Conservation (phyloP, 2,113 vertebrate genomes). For the Actenoides hombroni region DNA sequence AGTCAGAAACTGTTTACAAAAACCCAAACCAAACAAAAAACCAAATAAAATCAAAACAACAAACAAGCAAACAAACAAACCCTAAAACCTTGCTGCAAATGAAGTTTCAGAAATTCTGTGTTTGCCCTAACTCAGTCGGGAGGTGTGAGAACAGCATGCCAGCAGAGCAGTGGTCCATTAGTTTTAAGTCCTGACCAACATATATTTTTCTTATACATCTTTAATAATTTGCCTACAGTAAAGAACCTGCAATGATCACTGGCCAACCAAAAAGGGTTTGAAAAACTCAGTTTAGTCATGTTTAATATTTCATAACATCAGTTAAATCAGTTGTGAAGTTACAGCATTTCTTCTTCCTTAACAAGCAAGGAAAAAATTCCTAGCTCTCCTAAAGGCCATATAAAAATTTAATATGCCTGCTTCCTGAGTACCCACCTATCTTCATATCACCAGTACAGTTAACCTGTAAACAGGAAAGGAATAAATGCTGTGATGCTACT, state of each 20-base stretch:
- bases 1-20: neutral
- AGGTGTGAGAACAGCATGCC: neutral
- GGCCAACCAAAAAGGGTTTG: neutral
- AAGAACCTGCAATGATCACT: neutral
- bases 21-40: neutral
- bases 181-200: neutral
- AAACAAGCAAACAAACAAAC: neutral
- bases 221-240: neutral
- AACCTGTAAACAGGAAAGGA: neutral
- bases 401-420: neutral
- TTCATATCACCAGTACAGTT: neutral
- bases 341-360: neutral
- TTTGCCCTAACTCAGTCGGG: neutral
- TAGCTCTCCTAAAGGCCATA: neutral
- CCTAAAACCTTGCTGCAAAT: neutral
- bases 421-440: neutral
- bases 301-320: neutral
- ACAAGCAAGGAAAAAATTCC: neutral
- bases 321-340: neutral
- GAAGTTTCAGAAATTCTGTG: neutral
- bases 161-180: neutral
- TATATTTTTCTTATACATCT: neutral
- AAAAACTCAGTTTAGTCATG: neutral
- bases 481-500: neutral
- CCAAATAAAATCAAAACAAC: neutral